Evolutionary conservation across 2,113 vertebrate species (phyloP).

Genomic region (Lampris megalopsis): DNA sequence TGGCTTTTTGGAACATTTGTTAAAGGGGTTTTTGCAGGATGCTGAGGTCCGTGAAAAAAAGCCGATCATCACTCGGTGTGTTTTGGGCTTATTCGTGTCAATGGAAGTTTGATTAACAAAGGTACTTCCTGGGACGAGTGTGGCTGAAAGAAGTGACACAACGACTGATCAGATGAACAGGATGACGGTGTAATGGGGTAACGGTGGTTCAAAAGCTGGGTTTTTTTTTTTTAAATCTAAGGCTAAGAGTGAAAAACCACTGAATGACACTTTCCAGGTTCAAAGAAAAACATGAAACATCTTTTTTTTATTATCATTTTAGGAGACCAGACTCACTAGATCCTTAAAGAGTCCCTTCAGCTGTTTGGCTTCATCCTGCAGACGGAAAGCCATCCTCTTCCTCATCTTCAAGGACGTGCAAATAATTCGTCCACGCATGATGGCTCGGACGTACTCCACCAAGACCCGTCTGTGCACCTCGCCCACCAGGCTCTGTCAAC

Average conservation of each 20-base stretch:
- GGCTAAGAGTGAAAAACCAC: neutral
- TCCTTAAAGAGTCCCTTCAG: slow-evolving; percentile 90
- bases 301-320: neutral
- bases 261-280: neutral
- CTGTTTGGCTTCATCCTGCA: slow-evolving; percentile 89
- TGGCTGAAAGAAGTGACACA: too few species aligned
- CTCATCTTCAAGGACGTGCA: slow-evolving; percentile 90
- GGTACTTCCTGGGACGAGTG: too few species aligned
- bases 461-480: slow-evolving; percentile 90
- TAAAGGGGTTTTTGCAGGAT: neutral
- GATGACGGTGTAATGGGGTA: too few species aligned
- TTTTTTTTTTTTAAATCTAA: too few species aligned
- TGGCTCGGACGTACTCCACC: slow-evolving; percentile 87
- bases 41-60: neutral
- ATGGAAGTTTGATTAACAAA: too few species aligned
- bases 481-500: slow-evolving; percentile 84
- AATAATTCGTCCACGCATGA: slow-evolving; percentile 87
- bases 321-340: slow-evolving; percentile 83
- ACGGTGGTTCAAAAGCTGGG: too few species aligned
- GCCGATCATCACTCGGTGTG: neutral
- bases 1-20: slow-evolving; percentile 43
- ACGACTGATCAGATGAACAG: too few species aligned
- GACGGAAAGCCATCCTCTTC: slow-evolving; percentile 86
- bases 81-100: too few species aligned
- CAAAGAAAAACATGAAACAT: neutral